Base-by-base conservation (phyloP, 2,888 invertebrate species). In the Notodonta ziczac region DNA sequence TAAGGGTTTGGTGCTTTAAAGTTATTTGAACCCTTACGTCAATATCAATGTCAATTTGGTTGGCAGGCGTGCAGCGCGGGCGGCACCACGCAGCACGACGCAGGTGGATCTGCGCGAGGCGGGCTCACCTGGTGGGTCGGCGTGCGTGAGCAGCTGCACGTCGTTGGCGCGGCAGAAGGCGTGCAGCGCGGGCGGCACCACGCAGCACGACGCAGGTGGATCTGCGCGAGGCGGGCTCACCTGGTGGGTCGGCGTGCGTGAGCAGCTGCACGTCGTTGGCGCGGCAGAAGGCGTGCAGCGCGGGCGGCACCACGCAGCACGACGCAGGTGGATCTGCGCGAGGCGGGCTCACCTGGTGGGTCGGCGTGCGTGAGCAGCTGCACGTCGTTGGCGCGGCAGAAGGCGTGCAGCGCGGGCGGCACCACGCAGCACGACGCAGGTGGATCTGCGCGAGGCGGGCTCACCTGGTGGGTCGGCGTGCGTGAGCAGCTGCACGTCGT, bases 71-170 rank as follows among this genome's bases (percentile, higher is more conserved):
- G 97, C 70, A 99, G 94, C 3, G 97, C 96, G 1, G 98, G 97
- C 32, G 99, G 99, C 60, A 99, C 98, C 4, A 98, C 97, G 91
- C 99, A 99, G 85, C 99, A 99, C 13, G 97, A 96, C 0, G 97
- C 96, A 99, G 94, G 92, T 98, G 99, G 64, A 99, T 98, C 93
- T 99, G 99, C 60, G 98, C 97, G 61, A 98, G 67, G 95, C 95
- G 4, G 99, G 99, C 80, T 97, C 0, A 97, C 96, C 95, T 96
- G 96, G 55, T 0, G 98, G 98, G 89, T 99, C 99, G 79, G 97
- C 98, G 86, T 99, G 99, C 0, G 99, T 99, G 35, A 99, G 94
- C 50, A 99, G 92, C 84, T 98, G 98, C 66, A 99, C 97, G 80
- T 98, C 97, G 78, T 98, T 96, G 70, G 97, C 96, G 76, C 97